phyloP scores from a whole-genome alignment of 1,140 invertebrate genomes.

The Pollicipes pollicipes region DNA sequence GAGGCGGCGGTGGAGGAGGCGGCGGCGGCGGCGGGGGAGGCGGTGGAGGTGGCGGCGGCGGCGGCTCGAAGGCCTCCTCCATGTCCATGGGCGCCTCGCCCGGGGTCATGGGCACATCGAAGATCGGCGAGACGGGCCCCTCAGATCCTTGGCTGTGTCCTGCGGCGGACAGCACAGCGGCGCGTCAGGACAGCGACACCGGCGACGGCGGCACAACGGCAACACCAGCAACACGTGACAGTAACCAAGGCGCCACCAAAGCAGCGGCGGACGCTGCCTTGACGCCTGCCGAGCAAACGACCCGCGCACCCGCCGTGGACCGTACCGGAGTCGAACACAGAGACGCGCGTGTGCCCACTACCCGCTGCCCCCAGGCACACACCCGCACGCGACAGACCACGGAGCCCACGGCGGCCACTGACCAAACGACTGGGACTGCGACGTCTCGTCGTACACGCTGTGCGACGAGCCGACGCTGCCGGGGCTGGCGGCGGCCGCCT shows the following conservation, averaged over 20 bases:
- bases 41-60: slow-evolving; percentile 16
- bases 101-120: slow-evolving; percentile 11
- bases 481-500: neutral
- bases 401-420: too few relatives aligned
- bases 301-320: too few relatives aligned
- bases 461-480: slow-evolving; percentile 10
- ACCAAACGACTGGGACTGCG: slow-evolving; percentile 26
- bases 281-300: too few relatives aligned
- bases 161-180: slow-evolving; percentile 27
- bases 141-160: slow-evolving; percentile 17
- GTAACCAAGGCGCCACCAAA: too few relatives aligned
- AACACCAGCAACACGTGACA: too few relatives aligned
- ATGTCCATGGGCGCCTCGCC: slow-evolving; percentile 12
- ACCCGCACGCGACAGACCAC: too few relatives aligned
- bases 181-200: too few relatives aligned
- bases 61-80: slow-evolving; percentile 18
- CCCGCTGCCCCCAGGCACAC: too few relatives aligned
- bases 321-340: too few relatives aligned
- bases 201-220: too few relatives aligned
- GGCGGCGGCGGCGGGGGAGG: slow-evolving; percentile 19
- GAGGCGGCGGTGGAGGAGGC: slow-evolving; percentile 11
- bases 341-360: too few relatives aligned
- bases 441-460: slow-evolving; percentile 20
- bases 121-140: slow-evolving; percentile 14
- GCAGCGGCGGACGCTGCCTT: too few relatives aligned